Evolutionary conservation across 2,888 invertebrate genomes (phyloP), one percentile per base, ranked within the genome.

Genomic region (Congeria kusceri): DNA sequence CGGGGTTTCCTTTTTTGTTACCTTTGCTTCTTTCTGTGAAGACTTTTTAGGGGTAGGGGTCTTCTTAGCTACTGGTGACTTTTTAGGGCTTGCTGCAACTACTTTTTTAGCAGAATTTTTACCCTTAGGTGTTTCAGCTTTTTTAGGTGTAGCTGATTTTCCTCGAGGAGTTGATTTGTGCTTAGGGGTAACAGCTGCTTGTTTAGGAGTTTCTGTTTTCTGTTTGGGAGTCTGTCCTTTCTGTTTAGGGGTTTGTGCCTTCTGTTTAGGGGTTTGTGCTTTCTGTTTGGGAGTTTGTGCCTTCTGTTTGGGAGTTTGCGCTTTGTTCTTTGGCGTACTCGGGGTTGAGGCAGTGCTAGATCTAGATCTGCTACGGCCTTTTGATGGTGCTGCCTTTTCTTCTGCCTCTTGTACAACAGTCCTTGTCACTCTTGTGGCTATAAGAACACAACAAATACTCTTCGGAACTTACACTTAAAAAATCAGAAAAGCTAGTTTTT

Each of bases 361-460:
- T 0, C 68, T 49, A 57, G 68, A 72, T 59, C 73, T 78, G 28
- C 68, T 61, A 58, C 73, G 65, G 46, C 57, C 68, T 39, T 72
- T 75, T 61, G 44, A 25, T 57, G 39, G 13, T n/a, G 77, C 28
- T 61, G 57, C 75, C 46, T 82, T 82, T 27, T 61, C 46, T 49
- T 84, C 86, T n/a, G 61, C 84, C 39, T 86, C 85, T 61, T 86
- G 80, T 2, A 88, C 77, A 3, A 81, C 86, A 62, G 82, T 80
- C 46, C 86, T 77, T 49, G 87, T 87, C 9, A 84, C 84, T 39
- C 15, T 39, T 1, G 1, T 15, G 15, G 13, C 39, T 39, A 39
- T 39, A 39, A 39, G 1, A 39, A 39, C 3, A 39, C 9, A 39
- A 32, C 4, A 32, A 32, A 32, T 32, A 32, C 9, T 32, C 32